Base-by-base conservation (phyloP, 2,113 vertebrate species). In the Perccottus glenii region DNA sequence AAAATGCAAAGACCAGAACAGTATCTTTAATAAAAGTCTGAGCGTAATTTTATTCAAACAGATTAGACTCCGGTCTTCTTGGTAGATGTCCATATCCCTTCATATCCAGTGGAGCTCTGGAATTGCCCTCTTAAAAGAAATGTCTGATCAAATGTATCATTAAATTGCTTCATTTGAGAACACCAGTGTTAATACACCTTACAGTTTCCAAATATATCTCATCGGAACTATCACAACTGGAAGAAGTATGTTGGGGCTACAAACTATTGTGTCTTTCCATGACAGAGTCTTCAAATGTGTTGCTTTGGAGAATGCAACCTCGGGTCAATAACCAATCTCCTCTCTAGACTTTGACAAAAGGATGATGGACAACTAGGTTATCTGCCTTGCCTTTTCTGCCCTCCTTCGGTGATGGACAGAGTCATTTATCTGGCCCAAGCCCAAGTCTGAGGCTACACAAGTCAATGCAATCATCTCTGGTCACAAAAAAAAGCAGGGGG, bases 271-370 rank as follows among this genome's bases (percentile, higher is more conserved):
- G 66, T 75, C 67, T 71, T 67, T 73, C 75, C 36, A 16, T 74
- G 78, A 82, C 75, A 80, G 70, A 77, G 78, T 69, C 81, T 70
- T 89, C 79, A 80, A 81, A 85, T 78, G 69, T 80, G 11, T 76
- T 40, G 64, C 45, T 69, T 67, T 62, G 44, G 60, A 75, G 77
- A 77, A 78, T 66, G 63, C 75, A 47, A 72, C 73, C 51, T 58
- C 32, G 80, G 82, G 81, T 90, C 88, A 89, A 90, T 82, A 88
- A 87, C 82, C 82, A 89, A 87, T 89, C 83, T 89, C 82, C 82
- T 75, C 78, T 78, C 80, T 67, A 75, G 67, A 53, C 70, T 73
- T 53, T 70, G 78, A 88, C 85, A 89, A 85, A 58, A 83, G 75
- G 84, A 87, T 78, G 87, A 91, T 70, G 81, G 81, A 88, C 82